A percentile compares a stretch with the other conserved stretches of the same genome.
phyloP scores from a whole-genome alignment of 2,888 invertebrate genomes.

The Reticulitermes lucifugus region DNA sequence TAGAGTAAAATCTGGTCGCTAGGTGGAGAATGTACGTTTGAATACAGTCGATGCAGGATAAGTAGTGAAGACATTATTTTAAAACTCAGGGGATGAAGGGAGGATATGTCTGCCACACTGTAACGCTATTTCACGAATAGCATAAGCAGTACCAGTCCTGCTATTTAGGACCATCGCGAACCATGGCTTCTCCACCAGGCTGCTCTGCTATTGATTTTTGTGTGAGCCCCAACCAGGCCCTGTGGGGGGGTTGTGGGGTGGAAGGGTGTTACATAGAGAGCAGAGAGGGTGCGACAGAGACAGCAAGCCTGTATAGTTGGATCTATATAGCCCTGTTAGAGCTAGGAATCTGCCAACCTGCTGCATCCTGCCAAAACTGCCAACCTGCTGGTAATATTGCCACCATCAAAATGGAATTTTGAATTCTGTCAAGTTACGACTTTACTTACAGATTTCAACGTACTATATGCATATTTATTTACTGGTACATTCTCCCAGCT shows the following conservation, averaged over 20 bases:
- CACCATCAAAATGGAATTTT: too few species aligned
- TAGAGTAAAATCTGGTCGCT: too few species aligned
- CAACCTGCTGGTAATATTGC: not conserved
- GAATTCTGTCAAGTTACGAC: too few species aligned
- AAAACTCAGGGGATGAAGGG: not conserved
- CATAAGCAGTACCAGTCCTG: not conserved
- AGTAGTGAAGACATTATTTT: not conserved
- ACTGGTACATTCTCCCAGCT: too few species aligned
- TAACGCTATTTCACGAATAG: not conserved
- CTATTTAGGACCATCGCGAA: not conserved
- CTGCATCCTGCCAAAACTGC: conserved; percentile 4
- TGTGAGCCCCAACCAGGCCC: conserved; percentile 40
- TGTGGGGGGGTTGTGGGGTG: conserved; percentile 47
- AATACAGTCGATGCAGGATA: too few species aligned
- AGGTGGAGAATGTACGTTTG: too few species aligned
- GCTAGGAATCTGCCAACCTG: conserved; percentile 3
- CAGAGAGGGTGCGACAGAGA: conserved; percentile 42
- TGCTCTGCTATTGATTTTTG: conserved; percentile 51
- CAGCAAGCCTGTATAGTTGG: conserved; percentile 15
- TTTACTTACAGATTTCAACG: too few species aligned
- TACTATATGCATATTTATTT: too few species aligned
- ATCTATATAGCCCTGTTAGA: conserved; percentile 16
- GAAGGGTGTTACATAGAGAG: conserved; percentile 44
- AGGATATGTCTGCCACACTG: not conserved
- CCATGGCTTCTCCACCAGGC: conserved; percentile 31